Evolutionary conservation across 2,113 vertebrate species (phyloP).

Genomic region (Drymodes brunneopygia): DNA sequence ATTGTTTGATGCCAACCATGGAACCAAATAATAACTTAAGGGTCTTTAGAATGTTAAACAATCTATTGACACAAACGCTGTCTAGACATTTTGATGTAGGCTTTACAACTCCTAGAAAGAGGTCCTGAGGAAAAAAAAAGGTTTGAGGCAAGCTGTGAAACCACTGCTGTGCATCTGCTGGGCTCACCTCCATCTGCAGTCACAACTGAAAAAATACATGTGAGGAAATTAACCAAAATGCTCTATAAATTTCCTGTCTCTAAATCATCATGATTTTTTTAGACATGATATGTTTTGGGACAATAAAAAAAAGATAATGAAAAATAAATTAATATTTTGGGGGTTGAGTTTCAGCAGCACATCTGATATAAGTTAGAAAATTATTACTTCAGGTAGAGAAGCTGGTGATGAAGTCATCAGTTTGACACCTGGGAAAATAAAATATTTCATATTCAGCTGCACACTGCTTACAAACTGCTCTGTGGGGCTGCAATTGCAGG

Average conservation of each 20-base stretch:
- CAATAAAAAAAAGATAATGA: not conserved
- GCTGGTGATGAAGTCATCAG: not conserved
- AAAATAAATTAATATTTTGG: not conserved
- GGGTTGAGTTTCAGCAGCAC: not conserved
- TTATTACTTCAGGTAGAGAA: not conserved
- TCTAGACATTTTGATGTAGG: not conserved
- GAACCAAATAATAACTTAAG: not conserved
- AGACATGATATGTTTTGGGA: rapidly evolving
- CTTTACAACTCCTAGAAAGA: not conserved
- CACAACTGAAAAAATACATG: not conserved
- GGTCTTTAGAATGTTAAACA: not conserved
- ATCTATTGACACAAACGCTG: not conserved
- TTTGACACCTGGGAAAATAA: not conserved
- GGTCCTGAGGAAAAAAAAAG: rapidly evolving
- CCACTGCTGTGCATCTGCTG: not conserved
- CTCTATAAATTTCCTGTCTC: not conserved
- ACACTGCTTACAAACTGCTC: not conserved
- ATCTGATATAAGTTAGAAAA: not conserved
- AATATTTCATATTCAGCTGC: not conserved
- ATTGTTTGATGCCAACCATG: not conserved
- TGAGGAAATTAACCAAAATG: not conserved
- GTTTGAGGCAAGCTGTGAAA: not conserved
- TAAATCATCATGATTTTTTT: not conserved
- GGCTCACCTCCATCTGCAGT: not conserved
- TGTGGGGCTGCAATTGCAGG: not conserved